These are phyloP conservation scores for Eidolon helvum DNA, from an alignment of 2,113 vertebrate genomes.

Conservation along the genomic window DNA sequence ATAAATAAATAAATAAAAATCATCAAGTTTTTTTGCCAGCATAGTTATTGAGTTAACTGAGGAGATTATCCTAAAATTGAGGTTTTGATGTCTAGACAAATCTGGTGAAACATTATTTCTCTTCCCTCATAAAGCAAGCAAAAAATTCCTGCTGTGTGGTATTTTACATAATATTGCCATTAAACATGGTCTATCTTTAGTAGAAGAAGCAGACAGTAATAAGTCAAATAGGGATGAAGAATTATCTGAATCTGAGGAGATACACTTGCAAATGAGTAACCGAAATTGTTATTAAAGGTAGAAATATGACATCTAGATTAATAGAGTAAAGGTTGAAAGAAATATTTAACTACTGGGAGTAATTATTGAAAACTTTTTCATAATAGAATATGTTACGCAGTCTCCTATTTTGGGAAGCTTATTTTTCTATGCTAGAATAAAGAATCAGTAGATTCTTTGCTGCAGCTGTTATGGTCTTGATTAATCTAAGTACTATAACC, in stretches of 20 bases:
- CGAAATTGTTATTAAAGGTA: slow-evolving; percentile 68
- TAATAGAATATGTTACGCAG: neutral
- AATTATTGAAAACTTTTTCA: slow-evolving; percentile 32
- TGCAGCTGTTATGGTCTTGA: slow-evolving; percentile 66
- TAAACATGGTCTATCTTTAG: slow-evolving; percentile 68
- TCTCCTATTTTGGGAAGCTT: slow-evolving; percentile 53
- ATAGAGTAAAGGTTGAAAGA: slow-evolving; percentile 63
- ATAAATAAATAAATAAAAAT: slow-evolving; percentile 19
- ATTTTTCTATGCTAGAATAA: slow-evolving; percentile 50
- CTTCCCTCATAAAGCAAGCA: slow-evolving; percentile 50
- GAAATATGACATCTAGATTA: slow-evolving; percentile 40
- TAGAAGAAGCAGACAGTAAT: slow-evolving; percentile 46
- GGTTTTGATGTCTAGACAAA: slow-evolving; percentile 60
- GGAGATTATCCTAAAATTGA: slow-evolving; percentile 45
- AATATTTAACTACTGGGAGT: slow-evolving; percentile 43
- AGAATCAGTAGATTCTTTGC: slow-evolving; percentile 56
- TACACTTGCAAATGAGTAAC: slow-evolving; percentile 63
- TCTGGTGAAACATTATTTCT: slow-evolving; percentile 58
- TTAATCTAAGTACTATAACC: slow-evolving; percentile 64
- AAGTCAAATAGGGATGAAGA: slow-evolving; percentile 66
- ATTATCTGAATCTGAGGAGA: slow-evolving; percentile 64
- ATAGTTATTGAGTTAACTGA: slow-evolving; percentile 40
- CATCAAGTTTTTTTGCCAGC: slow-evolving; percentile 25
- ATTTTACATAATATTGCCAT: slow-evolving; percentile 73
- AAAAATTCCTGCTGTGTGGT: slow-evolving; percentile 25